Evolutionary conservation across 92 coral and sea anemone genomes (phyloP), one percentile per base, ranked within the genome.

Genomic region (Umimayanthus chanpuru): DNA sequence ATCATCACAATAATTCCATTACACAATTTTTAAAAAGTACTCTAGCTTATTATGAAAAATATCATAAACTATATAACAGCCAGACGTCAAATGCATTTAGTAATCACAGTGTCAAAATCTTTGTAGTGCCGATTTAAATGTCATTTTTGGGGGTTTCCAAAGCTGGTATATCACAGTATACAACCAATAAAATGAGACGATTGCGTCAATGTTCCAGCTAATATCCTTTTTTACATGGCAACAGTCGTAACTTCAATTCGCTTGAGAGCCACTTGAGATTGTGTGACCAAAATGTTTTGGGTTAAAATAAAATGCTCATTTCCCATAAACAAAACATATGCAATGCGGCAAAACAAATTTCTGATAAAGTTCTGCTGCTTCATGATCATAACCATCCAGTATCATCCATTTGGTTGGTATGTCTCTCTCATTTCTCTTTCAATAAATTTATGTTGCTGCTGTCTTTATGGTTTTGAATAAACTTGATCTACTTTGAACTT

Each of bases 201-300:
- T 75, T 0, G 9, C 12, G 11, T 23, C 14, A 39, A 9, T 39
- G 23, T 18, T 41, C 25, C 44, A 75, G 41, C 4, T 23, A 21
- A 25, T 78, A 50, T 49, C 29, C 23, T 70, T 43, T 9, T 83
- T 49, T 30, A 43, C 21, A 76, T 9, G 47, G 36, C 56, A 40
- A n/a, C 66, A 70, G 26, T 14, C 32, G 16, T 9, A 83, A 25
- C 76, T 67, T 67, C n/a, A 68, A 68, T 66, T 70, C 39, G 3
- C 56, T 68, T 10, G 50, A 26, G 85, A 64, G 77, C 38, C 38
- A 82, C 76, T 47, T 72, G 25, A 44, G 65, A 30, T 68, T 68
- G 87, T 83, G 87, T 83, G 78, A 83, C 87, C 76, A 66, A 81
- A 58, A 38, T 29, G 18, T 10, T 11, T 21, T 9, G 30, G 21